Percentiles rank a stretch among this genome's conserved stretches.
phyloP scores from a whole-genome alignment of 1,140 invertebrate genomes.

The Calliphora vicina region DNA sequence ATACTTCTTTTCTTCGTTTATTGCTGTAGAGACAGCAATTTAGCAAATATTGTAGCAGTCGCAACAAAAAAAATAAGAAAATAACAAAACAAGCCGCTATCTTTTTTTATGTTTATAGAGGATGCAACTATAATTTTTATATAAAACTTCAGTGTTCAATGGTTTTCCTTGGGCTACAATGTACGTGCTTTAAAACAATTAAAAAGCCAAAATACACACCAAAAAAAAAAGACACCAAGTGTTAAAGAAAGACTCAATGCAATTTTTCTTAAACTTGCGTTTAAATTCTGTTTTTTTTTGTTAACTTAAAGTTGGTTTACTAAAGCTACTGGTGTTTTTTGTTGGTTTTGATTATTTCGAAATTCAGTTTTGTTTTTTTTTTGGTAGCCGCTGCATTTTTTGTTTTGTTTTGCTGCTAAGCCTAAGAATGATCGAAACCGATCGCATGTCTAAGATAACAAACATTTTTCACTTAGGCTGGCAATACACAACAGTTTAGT shows the following conservation, averaged over 20 bases:
- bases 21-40: not conserved
- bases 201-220: not conserved
- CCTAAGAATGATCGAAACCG: slow-evolving; percentile 33
- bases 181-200: slow-evolving; percentile 31
- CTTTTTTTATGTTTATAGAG: not conserved
- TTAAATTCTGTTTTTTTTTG: not conserved
- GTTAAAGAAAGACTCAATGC: slow-evolving; percentile 5
- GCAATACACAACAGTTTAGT: slow-evolving; percentile 14
- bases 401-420: not conserved
- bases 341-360: not conserved
- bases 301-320: too few relatives aligned
- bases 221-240: not conserved
- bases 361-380: not conserved
- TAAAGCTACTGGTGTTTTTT: slow-evolving; percentile 20
- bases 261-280: not conserved
- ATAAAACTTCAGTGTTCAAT: not conserved
- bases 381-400: not conserved
- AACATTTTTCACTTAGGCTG: slow-evolving; percentile 37
- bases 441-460: slow-evolving; percentile 37
- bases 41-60: not conserved
- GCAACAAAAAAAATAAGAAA: too few relatives aligned
- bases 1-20: not conserved
- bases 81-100: not conserved
- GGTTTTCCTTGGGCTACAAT: not conserved
- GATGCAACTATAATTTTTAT: not conserved